Conservation (phyloP, 2,888 invertebrate species). For the Drosophila conformis region DNA sequence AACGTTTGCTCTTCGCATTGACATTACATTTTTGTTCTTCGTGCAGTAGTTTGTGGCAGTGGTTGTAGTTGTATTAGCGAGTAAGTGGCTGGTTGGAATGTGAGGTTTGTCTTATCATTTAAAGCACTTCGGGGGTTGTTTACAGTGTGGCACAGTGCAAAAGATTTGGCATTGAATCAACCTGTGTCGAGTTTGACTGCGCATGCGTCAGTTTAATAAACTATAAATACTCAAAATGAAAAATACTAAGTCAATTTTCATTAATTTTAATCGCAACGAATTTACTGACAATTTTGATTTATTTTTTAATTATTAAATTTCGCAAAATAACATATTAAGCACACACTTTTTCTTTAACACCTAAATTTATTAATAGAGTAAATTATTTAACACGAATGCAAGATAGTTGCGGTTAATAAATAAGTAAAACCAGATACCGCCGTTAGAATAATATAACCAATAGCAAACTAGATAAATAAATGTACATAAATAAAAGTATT, state of each 20-base stretch:
- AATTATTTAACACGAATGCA: neutral
- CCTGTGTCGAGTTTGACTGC: constrained; percentile 16
- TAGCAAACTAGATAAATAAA: neutral
- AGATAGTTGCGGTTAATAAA: neutral
- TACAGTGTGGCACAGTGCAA: constrained; percentile 36
- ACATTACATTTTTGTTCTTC: constrained; percentile 51
- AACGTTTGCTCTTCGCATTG: constrained; percentile 58
- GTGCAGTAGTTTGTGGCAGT: constrained; percentile 32
- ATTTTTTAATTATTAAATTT: neutral
- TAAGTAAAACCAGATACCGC: neutral
- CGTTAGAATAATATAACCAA: neutral
- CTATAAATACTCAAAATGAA: neutral
- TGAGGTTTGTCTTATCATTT: constrained; percentile 41
- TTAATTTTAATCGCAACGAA: neutral
- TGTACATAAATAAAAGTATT: too few species aligned
- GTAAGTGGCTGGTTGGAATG: constrained; percentile 24
- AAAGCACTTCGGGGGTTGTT: constrained; percentile 50
- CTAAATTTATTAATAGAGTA: neutral
- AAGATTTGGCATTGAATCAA: constrained; percentile 12
- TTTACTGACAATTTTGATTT: neutral
- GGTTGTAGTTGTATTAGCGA: constrained; percentile 38
- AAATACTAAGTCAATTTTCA: neutral
- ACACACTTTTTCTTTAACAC: neutral
- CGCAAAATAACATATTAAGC: neutral
- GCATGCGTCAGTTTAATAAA: constrained; percentile 23